Conservation (phyloP, 2,113 vertebrate genomes). For the Epinephelus lanceolatus region DNA sequence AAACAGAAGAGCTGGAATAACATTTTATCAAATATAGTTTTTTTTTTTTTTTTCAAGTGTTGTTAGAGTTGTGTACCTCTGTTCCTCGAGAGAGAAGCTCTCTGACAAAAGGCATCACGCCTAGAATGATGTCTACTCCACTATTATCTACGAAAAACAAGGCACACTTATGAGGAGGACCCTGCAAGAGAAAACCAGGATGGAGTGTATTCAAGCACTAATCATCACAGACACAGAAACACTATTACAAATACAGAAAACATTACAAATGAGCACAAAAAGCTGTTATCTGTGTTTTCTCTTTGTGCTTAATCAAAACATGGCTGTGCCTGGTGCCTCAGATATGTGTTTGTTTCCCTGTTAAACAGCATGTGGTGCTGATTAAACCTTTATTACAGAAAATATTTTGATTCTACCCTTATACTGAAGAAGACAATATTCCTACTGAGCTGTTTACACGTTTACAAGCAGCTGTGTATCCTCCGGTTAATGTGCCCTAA, state of each 20-base stretch:
- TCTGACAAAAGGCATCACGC: constrained; percentile 98
- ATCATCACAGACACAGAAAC: constrained; percentile 38
- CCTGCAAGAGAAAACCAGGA: constrained; percentile 94
- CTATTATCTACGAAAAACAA: constrained; percentile 99
- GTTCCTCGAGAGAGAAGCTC: constrained; percentile 97
- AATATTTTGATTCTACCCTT: too few species aligned
- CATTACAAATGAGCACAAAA: not conserved
- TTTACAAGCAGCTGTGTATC: too few species aligned
- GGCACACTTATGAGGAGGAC: constrained; percentile 99
- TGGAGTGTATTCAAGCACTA: constrained; percentile 76
- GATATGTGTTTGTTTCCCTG: not conserved
- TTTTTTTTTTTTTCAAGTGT: not conserved
- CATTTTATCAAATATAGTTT: accelerated
- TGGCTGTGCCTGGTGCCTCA: not conserved
- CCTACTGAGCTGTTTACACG: too few species aligned
- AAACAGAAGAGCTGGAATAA: not conserved
- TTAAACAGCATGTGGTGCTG: too few species aligned
- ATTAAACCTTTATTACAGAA: not conserved
- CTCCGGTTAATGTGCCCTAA: too few species aligned
- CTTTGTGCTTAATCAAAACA: not conserved
- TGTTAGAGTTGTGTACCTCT: constrained; percentile 85
- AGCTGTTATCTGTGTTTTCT: not conserved
- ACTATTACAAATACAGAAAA: not conserved
- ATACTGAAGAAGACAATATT: too few species aligned
- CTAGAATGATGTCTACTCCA: constrained; percentile 98